These are phyloP conservation scores for Syritta pipiens DNA, from an alignment of 2,888 invertebrate genomes.

Conservation along the genomic window DNA sequence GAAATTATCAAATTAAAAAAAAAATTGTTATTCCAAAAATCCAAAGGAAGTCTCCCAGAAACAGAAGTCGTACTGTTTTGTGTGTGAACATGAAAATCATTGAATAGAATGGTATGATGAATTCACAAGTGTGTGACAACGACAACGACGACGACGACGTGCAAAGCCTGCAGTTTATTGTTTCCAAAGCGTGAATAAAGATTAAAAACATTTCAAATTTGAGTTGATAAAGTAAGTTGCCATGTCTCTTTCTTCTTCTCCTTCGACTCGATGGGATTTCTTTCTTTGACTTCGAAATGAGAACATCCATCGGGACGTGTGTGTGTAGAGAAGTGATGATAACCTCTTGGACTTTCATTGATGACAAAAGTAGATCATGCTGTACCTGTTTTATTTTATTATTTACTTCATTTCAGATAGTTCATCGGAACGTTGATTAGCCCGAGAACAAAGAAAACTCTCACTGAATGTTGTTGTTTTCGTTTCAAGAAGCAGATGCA, in stretches of 20 bases:
- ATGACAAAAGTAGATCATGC: constrained; percentile 29
- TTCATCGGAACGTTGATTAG: background rate
- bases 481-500: too few species aligned
- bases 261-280: background rate
- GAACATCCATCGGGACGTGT: constrained; percentile 1
- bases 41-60: background rate
- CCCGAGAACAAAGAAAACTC: constrained; percentile 6
- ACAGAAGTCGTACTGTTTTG: too few species aligned
- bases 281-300: background rate
- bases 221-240: constrained; percentile 1
- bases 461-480: background rate
- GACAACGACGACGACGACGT: too few species aligned
- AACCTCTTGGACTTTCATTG: constrained; percentile 43
- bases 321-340: constrained; percentile 16
- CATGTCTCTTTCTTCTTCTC: background rate
- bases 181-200: constrained; percentile 10
- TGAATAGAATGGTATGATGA: background rate
- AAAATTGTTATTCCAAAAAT: background rate
- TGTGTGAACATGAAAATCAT: background rate
- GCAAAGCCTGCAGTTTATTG: background rate
- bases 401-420: background rate
- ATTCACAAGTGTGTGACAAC: too few species aligned
- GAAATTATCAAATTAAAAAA: background rate
- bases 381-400: constrained; percentile 22
- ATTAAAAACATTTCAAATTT: background rate